Evolutionary conservation across 2,113 vertebrate species (phyloP), one percentile per base, ranked within the genome.

Genomic region (Rhabdomys dilectus): DNA sequence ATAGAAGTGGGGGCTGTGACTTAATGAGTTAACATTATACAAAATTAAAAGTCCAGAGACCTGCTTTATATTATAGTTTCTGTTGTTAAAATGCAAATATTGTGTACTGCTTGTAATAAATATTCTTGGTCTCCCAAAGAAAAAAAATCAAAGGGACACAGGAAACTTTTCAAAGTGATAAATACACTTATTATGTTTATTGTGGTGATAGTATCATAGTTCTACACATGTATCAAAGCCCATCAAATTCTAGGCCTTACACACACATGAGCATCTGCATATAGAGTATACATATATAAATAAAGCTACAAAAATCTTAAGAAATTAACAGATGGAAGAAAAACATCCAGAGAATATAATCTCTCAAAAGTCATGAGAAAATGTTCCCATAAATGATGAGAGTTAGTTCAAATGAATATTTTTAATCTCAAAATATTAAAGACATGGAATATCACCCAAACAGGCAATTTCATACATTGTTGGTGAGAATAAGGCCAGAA

Each of bases 371-470:
- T 39, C 72, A 94, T 81, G 48, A 64, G 82, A 90, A 53, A 93
- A 80, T 66, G 26, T 95, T 78, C 19, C 34, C 51, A 84, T 36
- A 45, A 82, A 91, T 64, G 68, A 75, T 53, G 17, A 19, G 24
- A 64, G 13, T 97, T 62, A 78, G 29, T 93, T 51, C 39, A 34
- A 94, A 60, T 26, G 91, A 85, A 34, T 84, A 64, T 97, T 92
- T 68, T 91, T 92, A 85, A 75, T 58, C 22, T 12, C 66, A 21
- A 92, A 42, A 60, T 78, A 34, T 22, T 80, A 13, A 90, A 87
- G 91, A 87, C 51, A 78, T 75, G 34, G n/a, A 91, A 34, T 97
- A 82, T 88, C 73, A 11, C 42, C 29, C 62, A 66, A 96, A 77
- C 9, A 89, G 29, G 45, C 3, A 92, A 92, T 92, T 75, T 94